These are phyloP conservation scores for Hozukius guyotensis DNA, from an alignment of 2,797 vertebrate species.

Conservation along the genomic window DNA sequence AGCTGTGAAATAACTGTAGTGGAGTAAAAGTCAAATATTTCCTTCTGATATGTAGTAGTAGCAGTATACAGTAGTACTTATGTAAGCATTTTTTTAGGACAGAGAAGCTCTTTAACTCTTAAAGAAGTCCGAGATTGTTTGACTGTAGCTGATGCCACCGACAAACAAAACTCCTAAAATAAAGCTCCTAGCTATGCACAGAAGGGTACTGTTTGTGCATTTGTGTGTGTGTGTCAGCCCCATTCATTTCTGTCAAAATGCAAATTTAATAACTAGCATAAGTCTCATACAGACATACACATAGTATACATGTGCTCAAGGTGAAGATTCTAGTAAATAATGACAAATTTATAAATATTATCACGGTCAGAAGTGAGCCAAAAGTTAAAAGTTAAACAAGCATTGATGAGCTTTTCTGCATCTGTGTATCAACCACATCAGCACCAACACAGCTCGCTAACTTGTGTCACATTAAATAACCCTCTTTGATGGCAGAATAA, in stretches of 20 bases:
- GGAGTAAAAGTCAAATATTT: not conserved
- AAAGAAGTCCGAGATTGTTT: conserved; percentile 15
- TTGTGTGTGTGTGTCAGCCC: not conserved
- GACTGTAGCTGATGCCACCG: not conserved
- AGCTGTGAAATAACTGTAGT: not conserved
- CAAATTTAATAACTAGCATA: not conserved
- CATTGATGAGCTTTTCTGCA: conserved; percentile 26
- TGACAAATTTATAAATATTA: not conserved
- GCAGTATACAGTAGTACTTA: not conserved
- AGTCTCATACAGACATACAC: not conserved
- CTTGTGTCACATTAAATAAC: conserved; percentile 65
- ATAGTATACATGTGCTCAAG: not conserved
- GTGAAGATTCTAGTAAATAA: not conserved
- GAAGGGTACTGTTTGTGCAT: not conserved
- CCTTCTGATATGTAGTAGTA: not conserved
- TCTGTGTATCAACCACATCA: conserved; percentile 35
- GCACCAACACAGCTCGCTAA: conserved; percentile 54
- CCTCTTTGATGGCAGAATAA: conserved; percentile 70
- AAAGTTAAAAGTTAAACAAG: conserved; percentile 5
- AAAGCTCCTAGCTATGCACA: conserved; percentile 9
- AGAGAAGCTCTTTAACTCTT: not conserved
- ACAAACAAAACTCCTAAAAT: not conserved
- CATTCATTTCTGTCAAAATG: not conserved
- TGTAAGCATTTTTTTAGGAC: not conserved
- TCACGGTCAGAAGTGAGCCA: not conserved